Percentiles rank a stretch among this genome's conserved stretches.
phyloP scores from a whole-genome alignment of 2,113 vertebrate genomes.

The Pollachius pollachius region DNA sequence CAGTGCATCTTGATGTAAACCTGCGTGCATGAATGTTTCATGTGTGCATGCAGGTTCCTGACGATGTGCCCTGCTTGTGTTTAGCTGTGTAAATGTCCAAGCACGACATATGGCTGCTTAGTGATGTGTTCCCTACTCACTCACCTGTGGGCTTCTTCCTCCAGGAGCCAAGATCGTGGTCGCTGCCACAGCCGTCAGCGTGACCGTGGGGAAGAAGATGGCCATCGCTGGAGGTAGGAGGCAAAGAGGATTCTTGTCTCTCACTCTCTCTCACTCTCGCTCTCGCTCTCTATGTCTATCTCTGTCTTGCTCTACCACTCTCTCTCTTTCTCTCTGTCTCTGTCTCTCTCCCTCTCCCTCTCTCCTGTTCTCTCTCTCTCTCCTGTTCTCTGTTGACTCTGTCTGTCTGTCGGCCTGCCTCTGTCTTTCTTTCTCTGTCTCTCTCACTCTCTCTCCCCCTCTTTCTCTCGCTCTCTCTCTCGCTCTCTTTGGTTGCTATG shows the following conservation, averaged over 20 bases:
- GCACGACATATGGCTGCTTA: no score
- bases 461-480: conserved; percentile 6
- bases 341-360: not conserved
- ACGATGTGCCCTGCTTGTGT: no score
- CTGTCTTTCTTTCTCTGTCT: not conserved
- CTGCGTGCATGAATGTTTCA: no score
- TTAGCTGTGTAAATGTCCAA: no score
- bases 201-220: conserved; percentile 83
- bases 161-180: conserved; percentile 80
- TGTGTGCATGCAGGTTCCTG: no score
- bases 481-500: conserved; percentile 1
- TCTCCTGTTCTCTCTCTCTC: not conserved
- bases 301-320: not conserved
- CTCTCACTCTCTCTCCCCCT: not conserved
- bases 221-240: conserved; percentile 93
- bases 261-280: not conserved
- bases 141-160: conserved; percentile 45
- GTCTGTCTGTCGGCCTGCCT: conserved; percentile 8
- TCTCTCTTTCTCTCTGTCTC: not conserved
- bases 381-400: not conserved
- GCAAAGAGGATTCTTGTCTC: not conserved
- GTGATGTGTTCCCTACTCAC: no score
- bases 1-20: no score
- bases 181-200: conserved; percentile 81
- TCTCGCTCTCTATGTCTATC: not conserved